These are phyloP conservation scores for Carcina quercana DNA, from an alignment of 2,888 invertebrate genomes.

Conservation along the genomic window DNA sequence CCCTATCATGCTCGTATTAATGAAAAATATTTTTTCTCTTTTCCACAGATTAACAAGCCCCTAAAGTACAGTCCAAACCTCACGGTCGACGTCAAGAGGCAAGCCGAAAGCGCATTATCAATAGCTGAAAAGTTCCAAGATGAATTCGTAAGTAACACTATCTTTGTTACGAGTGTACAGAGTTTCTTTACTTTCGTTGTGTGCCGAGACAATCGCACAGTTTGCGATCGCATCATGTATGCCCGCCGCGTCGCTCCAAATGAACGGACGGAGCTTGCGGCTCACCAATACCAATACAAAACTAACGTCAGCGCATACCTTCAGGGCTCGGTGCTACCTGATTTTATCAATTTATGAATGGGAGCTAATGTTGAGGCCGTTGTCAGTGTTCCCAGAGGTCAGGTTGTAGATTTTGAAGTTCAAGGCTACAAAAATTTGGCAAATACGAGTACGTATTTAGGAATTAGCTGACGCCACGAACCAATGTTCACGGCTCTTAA, in stretches of 20 bases:
- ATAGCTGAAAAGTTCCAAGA: conserved; percentile 46
- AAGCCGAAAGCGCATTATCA: conserved; percentile 40
- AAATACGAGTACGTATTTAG: no score
- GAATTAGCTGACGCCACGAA: no score
- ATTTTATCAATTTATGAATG: conserved; percentile 48
- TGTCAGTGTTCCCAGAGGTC: not conserved
- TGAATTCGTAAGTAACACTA: conserved; percentile 49
- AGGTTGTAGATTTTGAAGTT: no score
- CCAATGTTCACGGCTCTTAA: no score
- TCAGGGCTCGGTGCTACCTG: conserved; percentile 33
- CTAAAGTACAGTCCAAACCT: conserved; percentile 35
- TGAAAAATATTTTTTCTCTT: no score
- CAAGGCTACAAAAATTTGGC: no score
- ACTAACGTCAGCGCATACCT: conserved; percentile 42
- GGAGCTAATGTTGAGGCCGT: conserved; percentile 12
- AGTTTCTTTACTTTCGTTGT: conserved; percentile 20
- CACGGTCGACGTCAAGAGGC: conserved; percentile 36
- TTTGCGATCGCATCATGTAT: conserved; percentile 58
- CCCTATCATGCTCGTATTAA: no score
- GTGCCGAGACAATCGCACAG: conserved; percentile 38
- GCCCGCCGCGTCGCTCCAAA: conserved; percentile 66
- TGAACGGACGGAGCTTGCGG: conserved; percentile 65
- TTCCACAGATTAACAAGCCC: conserved; percentile 38
- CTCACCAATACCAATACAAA: conserved; percentile 62
- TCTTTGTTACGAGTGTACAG: no score